phyloP scores from a whole-genome alignment of 92 coral and sea anemone genomes.

The Siderastrea radians region DNA sequence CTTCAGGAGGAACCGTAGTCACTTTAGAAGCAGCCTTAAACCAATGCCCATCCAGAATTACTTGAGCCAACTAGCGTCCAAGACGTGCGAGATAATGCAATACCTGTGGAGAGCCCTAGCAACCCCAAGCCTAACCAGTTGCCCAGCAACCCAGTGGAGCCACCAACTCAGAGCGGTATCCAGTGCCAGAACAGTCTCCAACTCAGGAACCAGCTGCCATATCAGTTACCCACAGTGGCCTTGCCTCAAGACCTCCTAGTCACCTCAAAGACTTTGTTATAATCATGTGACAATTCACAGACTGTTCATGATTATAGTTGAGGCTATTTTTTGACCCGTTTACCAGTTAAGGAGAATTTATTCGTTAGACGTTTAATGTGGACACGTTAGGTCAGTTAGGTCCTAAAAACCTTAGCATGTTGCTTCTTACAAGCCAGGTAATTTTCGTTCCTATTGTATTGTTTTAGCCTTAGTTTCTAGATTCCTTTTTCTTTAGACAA shows the following conservation, averaged over 20 bases:
- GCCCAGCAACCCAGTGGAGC: background rate
- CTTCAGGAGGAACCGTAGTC: slow-evolving; percentile 44
- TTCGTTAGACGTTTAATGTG: no score
- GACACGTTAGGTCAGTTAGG: no score
- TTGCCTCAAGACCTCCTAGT: slow-evolving; percentile 2
- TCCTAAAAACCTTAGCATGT: no score
- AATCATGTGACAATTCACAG: background rate
- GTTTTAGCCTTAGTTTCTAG: no score
- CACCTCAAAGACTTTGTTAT: background rate
- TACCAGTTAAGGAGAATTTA: no score
- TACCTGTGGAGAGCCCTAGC: background rate
- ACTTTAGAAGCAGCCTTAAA: slow-evolving; percentile 28
- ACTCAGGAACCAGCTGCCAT: background rate
- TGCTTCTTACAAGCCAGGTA: no score
- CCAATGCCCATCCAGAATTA: background rate
- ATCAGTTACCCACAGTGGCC: slow-evolving; percentile 13
- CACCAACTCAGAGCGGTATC: background rate
- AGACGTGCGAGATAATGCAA: background rate
- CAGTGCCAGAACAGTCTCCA: background rate
- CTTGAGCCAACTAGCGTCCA: background rate
- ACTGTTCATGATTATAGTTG: no score
- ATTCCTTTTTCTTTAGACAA: no score
- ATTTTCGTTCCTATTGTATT: no score
- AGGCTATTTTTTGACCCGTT: no score
- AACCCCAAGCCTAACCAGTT: no score